These are phyloP conservation scores for Germaria angustata DNA, from an alignment of 2,888 invertebrate species.

Conservation along the genomic window DNA sequence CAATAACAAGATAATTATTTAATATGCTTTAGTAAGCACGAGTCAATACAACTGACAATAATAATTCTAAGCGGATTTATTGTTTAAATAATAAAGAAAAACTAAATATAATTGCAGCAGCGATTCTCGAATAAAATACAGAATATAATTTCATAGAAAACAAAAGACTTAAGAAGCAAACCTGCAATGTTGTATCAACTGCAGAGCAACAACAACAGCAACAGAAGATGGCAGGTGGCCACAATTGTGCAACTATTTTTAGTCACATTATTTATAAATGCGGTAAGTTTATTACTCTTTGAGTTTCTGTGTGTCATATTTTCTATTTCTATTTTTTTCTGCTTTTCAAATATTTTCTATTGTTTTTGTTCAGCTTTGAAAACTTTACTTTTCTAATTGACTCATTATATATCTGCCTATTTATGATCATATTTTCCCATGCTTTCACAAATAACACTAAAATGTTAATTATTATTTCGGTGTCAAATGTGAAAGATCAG, in stretches of 20 bases:
- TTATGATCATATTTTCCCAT: slow-evolving; percentile 18
- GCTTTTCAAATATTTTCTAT: slow-evolving; percentile 10
- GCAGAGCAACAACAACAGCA: slow-evolving; percentile 15
- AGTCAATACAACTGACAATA: slow-evolving; percentile 31
- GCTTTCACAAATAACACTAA: slow-evolving; percentile 26
- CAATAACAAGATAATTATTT: slow-evolving; percentile 47
- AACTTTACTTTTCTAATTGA: slow-evolving; percentile 32
- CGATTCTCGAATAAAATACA: not conserved
- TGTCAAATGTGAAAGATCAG: not conserved
- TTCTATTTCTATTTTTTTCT: slow-evolving; percentile 14
- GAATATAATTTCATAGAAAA: slow-evolving; percentile 17
- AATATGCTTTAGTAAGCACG: slow-evolving; percentile 54
- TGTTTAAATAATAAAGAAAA: slow-evolving; percentile 14
- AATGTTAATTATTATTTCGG: not conserved
- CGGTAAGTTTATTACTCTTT: slow-evolving; percentile 71
- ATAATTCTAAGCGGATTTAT: slow-evolving; percentile 51
- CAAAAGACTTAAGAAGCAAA: slow-evolving; percentile 65
- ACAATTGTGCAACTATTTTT: slow-evolving; percentile 69
- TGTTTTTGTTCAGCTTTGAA: slow-evolving; percentile 11
- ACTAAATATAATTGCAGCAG: slow-evolving; percentile 19
- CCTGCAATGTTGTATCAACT: slow-evolving; percentile 58
- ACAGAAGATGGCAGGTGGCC: slow-evolving; percentile 55
- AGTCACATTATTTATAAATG: slow-evolving; percentile 71
- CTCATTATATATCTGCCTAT: not conserved
- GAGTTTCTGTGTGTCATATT: slow-evolving; percentile 4